Percentiles rank a stretch among this genome's conserved stretches.
Conservation (phyloP, 2,113 vertebrate species). For the Campylomormyrus tamandua region DNA sequence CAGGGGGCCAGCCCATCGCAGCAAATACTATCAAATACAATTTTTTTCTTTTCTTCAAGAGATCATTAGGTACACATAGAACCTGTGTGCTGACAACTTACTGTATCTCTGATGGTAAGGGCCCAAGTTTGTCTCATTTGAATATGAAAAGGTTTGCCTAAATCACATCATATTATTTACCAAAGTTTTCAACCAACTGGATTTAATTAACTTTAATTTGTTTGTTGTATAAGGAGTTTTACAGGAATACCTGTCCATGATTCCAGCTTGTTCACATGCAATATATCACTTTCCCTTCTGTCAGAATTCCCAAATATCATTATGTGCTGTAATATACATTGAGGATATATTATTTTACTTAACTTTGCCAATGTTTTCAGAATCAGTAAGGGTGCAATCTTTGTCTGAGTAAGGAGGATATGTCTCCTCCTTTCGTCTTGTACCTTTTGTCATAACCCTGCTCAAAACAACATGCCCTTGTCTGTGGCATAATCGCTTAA, state of each 20-base stretch:
- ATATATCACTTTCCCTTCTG: background rate
- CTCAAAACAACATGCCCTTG: background rate
- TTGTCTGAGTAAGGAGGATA: background rate
- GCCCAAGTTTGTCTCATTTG: background rate
- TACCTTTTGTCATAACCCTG: too few species aligned
- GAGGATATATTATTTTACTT: background rate
- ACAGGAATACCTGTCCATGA: background rate
- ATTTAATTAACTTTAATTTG: background rate
- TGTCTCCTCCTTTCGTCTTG: background rate
- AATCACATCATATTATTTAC: background rate
- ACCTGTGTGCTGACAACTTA: background rate
- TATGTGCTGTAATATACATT: background rate
- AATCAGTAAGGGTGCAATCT: background rate
- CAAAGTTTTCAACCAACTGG: background rate
- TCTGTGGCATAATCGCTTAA: background rate
- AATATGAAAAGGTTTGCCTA: background rate
- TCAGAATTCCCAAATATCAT: background rate
- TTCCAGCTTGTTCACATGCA: background rate
- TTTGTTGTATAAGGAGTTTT: background rate
- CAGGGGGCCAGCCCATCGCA: too few species aligned
- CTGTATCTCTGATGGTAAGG: background rate
- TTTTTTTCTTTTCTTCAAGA: background rate
- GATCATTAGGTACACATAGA: background rate
- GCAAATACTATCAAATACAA: background rate
- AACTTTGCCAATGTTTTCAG: background rate